A percentile compares a stretch with the other conserved stretches of the same genome.
phyloP scores from a whole-genome alignment of 2,797 vertebrate species.

The Spinibarbus caldwelli region DNA sequence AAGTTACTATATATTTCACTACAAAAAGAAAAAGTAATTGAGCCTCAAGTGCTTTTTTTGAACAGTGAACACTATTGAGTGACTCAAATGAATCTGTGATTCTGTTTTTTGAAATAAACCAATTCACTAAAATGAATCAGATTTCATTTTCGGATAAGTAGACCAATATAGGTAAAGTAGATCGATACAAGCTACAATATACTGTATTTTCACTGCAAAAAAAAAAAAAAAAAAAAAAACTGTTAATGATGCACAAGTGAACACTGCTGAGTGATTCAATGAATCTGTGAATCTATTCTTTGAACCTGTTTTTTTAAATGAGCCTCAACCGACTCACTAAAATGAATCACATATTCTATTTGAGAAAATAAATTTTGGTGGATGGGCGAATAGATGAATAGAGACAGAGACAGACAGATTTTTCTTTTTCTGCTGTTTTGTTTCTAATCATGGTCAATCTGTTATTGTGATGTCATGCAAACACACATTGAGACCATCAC shows the following conservation, averaged over 20 bases:
- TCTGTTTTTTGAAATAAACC: not conserved
- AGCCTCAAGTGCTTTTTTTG: not conserved
- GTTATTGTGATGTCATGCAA: not conserved
- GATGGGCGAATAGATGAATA: not conserved
- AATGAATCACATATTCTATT: not conserved
- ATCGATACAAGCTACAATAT: not conserved
- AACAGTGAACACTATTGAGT: not conserved
- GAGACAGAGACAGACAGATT: too few relatives aligned
- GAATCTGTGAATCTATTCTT: not conserved
- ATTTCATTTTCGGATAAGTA: not conserved
- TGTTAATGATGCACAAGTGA: not conserved
- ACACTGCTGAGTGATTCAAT: not conserved
- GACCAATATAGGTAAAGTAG: not conserved
- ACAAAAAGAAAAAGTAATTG: not conserved
- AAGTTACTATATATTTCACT: not conserved
- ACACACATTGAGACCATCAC: not conserved
- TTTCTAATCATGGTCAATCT: not conserved
- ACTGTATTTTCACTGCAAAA: not conserved
- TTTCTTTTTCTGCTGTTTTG: not conserved
- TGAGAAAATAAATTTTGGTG: not conserved
- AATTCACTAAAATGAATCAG: not conserved
- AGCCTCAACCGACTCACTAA: not conserved
- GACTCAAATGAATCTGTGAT: not conserved
- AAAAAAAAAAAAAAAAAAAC: too few relatives aligned
- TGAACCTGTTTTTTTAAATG: not conserved